Evolutionary conservation across 2,113 vertebrate species (phyloP).

Genomic region (Picathartes gymnocephalus): DNA sequence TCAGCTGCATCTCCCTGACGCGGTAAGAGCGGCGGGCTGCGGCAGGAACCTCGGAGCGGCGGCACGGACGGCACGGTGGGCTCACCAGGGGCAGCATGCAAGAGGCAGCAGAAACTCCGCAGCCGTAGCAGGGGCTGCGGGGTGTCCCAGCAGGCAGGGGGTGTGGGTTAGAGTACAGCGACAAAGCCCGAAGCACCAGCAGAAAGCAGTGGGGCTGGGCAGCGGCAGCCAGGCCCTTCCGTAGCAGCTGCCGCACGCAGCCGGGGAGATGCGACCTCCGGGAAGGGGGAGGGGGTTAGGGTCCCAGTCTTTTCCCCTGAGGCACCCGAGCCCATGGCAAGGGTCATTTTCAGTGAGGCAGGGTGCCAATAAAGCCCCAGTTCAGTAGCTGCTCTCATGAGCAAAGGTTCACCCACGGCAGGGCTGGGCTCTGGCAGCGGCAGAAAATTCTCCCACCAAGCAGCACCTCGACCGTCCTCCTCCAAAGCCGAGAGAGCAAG

Average conservation of each 20-base stretch:
- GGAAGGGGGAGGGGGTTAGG: neutral
- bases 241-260: neutral
- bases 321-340: neutral
- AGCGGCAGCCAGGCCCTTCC: neutral
- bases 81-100: too few species aligned
- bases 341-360: neutral
- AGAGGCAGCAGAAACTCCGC: neutral
- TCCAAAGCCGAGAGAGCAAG: neutral
- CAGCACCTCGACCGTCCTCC: neutral
- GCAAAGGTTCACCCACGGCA: neutral
- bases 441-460: neutral
- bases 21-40: fast-evolving
- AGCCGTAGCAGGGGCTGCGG: neutral
- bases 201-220: neutral
- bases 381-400: neutral
- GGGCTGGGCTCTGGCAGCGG: neutral
- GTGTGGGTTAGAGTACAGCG: neutral
- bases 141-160: neutral
- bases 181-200: neutral
- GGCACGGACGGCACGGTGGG: neutral
- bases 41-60: too few species aligned
- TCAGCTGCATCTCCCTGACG: fast-evolving
- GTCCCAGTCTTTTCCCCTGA: fast-evolving
- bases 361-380: neutral
- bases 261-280: neutral